These are phyloP conservation scores for Gymnobelideus leadbeateri DNA, from an alignment of 2,113 vertebrate species.

Conservation along the genomic window DNA sequence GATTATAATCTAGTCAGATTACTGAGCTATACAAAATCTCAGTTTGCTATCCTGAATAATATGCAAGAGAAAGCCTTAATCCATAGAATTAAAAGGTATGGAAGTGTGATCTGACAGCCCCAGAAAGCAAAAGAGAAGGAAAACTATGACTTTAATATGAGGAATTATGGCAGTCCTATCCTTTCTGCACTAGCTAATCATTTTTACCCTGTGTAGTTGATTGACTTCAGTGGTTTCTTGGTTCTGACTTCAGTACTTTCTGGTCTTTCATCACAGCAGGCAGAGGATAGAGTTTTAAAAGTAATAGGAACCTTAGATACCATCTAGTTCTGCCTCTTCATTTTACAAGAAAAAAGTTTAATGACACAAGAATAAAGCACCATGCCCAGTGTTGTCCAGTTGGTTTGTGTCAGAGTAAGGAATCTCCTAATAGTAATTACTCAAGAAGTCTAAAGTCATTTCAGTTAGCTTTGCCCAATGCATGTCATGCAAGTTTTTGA, in stretches of 20 bases:
- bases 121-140: slow-evolving; percentile 33
- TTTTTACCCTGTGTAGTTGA: slow-evolving; percentile 3
- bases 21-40: not conserved
- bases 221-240: not conserved
- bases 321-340: not conserved
- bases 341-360: not conserved
- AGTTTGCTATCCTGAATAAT: not conserved
- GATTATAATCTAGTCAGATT: slow-evolving; percentile 29
- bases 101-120: not conserved
- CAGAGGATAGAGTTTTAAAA: not conserved
- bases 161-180: not conserved
- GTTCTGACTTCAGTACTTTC: not conserved
- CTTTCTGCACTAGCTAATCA: slow-evolving; percentile 47
- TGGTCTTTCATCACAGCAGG: not conserved
- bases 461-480: not conserved
- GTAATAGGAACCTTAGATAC: not conserved
- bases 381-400: not conserved
- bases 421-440: not conserved
- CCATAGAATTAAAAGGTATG: not conserved
- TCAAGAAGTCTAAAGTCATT: slow-evolving; percentile 31
- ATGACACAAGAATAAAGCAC: not conserved
- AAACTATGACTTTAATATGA: slow-evolving; percentile 34
- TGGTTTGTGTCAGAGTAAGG: not conserved
- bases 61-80: not conserved
- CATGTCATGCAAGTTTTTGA: not conserved